phyloP scores from a whole-genome alignment of 2,113 vertebrate genomes.

The Bos taurus region ARS-UCD2.0 NC_037349.1:23768501-23769000 shows the following conservation, averaged over 20 bases:
- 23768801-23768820: background rate
- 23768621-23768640: background rate
- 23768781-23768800: background rate
- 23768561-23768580: background rate
- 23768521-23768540: background rate
- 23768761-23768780: background rate
- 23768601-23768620: background rate
- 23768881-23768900: background rate
- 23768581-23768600: background rate
- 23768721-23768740: background rate
- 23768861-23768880: background rate
- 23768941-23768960: too few relatives aligned
- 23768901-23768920: too few relatives aligned
- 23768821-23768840: background rate
- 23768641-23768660: background rate
- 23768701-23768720: background rate
- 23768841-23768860: background rate
- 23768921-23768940: too few relatives aligned
- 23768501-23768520: background rate
- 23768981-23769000: too few relatives aligned
- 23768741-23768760: background rate
- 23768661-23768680: background rate
- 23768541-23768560: background rate
- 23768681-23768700: background rate
- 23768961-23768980: too few relatives aligned